phyloP scores from a whole-genome alignment of 2,888 invertebrate species.

The Hirtodrosophila cameraria region DNA sequence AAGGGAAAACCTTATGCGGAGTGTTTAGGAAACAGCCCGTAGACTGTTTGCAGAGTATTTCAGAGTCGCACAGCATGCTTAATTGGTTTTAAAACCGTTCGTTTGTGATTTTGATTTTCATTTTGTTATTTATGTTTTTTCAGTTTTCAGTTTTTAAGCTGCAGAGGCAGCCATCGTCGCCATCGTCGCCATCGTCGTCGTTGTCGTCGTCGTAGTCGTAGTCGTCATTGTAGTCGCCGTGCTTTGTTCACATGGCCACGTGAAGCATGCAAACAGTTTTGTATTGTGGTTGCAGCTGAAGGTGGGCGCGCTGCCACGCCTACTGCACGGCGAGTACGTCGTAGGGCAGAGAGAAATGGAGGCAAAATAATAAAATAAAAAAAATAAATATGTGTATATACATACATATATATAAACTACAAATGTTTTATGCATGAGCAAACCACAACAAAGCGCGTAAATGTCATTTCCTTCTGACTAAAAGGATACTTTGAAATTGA shows the following conservation, averaged over 20 bases:
- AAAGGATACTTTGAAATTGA: slow-evolving; percentile 79
- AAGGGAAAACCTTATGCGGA: too few species aligned
- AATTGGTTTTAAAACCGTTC: slow-evolving; percentile 12
- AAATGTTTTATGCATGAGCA: slow-evolving; percentile 77
- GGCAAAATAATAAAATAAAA: slow-evolving; percentile 6
- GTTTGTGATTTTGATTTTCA: slow-evolving; percentile 5
- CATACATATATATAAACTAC: slow-evolving; percentile 53
- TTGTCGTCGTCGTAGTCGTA: slow-evolving; percentile 24
- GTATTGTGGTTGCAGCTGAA: slow-evolving; percentile 29
- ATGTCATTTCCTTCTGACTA: slow-evolving; percentile 78
- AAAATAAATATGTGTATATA: slow-evolving; percentile 2
- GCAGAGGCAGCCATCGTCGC: slow-evolving; percentile 31
- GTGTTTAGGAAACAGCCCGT: too few species aligned
- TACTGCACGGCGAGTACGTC: slow-evolving; percentile 37
- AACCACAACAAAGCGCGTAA: slow-evolving; percentile 79
- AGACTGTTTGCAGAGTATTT: background rate
- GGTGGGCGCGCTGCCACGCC: slow-evolving; percentile 23
- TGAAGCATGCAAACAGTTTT: slow-evolving; percentile 29
- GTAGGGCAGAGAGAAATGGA: slow-evolving; percentile 8
- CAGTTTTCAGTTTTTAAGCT: slow-evolving; percentile 32
- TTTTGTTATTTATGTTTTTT: slow-evolving; percentile 32
- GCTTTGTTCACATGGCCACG: slow-evolving; percentile 36
- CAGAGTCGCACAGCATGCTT: background rate
- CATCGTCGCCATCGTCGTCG: slow-evolving; percentile 16
- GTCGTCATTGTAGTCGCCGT: slow-evolving; percentile 6